Evolutionary conservation across 2,113 vertebrate species (phyloP), one percentile per base, ranked within the genome.

Genomic region (Maccullochella peelii): DNA sequence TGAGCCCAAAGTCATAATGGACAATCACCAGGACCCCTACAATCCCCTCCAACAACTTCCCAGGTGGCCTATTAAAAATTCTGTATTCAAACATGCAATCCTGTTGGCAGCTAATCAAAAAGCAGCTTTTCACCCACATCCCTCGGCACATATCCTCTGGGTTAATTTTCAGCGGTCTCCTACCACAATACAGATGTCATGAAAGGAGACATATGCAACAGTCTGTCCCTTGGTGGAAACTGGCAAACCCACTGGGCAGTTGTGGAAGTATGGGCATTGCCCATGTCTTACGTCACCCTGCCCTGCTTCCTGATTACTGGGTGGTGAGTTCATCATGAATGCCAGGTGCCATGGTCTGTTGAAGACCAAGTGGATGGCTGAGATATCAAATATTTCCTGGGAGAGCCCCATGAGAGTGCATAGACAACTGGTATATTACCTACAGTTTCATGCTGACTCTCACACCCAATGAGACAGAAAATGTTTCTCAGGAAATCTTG

Each of bases 91-190:
- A 86, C 71, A 83, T 82, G 66, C 79, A 84, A 38, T 73, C 54
- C 30, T 12, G 36, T 75, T 88, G 86, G 86, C 80, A 88, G 70
- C 70, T 83, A 88, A 88, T 92, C 84, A 91, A 86, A 88, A 77
- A 73, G 25, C 67, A 47, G 49, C 63, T 62, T 63, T 80, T 84
- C 76, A 38, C 73, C 61, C 54, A 73, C 79, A 82, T 59, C 76
- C 73, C 61, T 69, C 12, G 15, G 66, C 36, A 62, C 67, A 73
- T 67, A 79, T 16, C 58, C 72, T 57, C 2, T 33, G 61, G 76
- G 87, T 87, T 71, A 73, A 55, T 79, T 91, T 86, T 70, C 73
- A 74, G 73, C n/a, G 62, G 76, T 78, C 73, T 83, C 68, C 67
- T 67, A 75, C 73, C 82, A 82, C 54, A 74, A 72, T 49, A 63